Percentiles rank a stretch among this genome's conserved stretches.
Evolutionary conservation across 2,797 vertebrate genomes (phyloP).

Genomic region (Sebastes cheni): DNA sequence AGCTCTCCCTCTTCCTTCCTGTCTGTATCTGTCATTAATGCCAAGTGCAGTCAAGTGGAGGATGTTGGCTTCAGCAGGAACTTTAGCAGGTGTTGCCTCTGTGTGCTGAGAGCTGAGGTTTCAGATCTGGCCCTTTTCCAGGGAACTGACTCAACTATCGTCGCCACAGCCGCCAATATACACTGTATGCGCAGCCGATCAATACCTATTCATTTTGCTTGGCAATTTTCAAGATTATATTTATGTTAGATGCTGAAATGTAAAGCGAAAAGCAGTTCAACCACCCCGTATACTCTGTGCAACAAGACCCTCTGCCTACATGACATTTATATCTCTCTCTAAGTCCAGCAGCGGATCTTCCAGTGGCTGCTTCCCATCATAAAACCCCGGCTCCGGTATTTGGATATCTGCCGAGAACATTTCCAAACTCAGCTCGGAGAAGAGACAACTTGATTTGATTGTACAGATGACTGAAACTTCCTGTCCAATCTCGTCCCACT

Average conservation of each 20-base stretch:
- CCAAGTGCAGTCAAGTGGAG: conserved; percentile 53
- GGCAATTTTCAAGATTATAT: neutral
- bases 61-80: conserved; percentile 48
- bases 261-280: neutral
- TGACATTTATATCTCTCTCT: conserved; percentile 32
- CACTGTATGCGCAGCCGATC: neutral
- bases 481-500: conserved; percentile 57
- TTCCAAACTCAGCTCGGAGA: conserved; percentile 57
- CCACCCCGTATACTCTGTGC: neutral
- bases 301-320: neutral
- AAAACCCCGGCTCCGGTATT: conserved; percentile 29
- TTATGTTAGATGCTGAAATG: neutral
- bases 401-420: conserved; percentile 55
- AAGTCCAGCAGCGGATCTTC: conserved; percentile 41
- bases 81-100: conserved; percentile 54
- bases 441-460: conserved; percentile 75
- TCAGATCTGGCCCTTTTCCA: conserved; percentile 35
- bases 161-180: neutral
- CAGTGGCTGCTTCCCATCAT: conserved; percentile 58
- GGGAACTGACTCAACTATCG: neutral
- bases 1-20: conserved; percentile 27
- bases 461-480: conserved; percentile 76
- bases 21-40: conserved; percentile 31
- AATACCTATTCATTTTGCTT: neutral
- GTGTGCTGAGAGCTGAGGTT: conserved; percentile 32